Evolutionary conservation across 1,140 invertebrate species (phyloP).

Genomic region (Euglossa dilemma): DNA sequence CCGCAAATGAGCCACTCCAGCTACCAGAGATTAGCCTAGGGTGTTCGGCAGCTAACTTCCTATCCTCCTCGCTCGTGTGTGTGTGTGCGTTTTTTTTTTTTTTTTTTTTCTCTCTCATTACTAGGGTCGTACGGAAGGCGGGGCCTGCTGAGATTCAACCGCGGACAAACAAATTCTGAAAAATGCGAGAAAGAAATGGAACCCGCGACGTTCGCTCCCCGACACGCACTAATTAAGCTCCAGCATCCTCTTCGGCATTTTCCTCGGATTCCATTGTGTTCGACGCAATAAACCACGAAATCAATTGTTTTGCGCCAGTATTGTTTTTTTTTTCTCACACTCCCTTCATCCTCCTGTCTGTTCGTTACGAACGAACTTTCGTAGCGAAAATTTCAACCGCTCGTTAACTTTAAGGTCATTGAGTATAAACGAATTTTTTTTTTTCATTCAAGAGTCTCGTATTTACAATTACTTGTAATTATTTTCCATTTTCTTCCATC

Average conservation of each 20-base stretch:
- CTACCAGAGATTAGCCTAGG: constrained; percentile 53
- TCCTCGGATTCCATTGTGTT: constrained; percentile 33
- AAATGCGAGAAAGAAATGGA: constrained; percentile 53
- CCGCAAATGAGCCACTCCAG: constrained; percentile 59
- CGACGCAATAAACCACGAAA: constrained; percentile 43
- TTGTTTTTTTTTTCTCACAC: constrained; percentile 32
- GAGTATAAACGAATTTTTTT: too few species aligned
- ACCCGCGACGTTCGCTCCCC: constrained; percentile 35
- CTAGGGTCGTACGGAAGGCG: constrained; percentile 54
- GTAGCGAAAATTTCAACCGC: too few species aligned
- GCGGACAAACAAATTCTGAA: constrained; percentile 57
- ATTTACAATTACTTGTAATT: neutral
- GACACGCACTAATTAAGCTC: constrained; percentile 56
- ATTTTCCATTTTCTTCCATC: neutral
- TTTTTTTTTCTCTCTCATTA: constrained; percentile 61
- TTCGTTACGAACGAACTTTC: too few species aligned
- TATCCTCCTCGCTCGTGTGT: constrained; percentile 27
- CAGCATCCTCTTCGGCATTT: constrained; percentile 32
- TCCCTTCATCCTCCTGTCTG: neutral
- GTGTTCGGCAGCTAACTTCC: constrained; percentile 56
- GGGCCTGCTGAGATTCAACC: constrained; percentile 52
- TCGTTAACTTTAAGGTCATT: neutral
- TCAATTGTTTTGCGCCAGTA: constrained; percentile 32
- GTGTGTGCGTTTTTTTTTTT: constrained; percentile 32
- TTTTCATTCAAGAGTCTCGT: too few species aligned